Conservation (phyloP, 2,113 vertebrate genomes). For the Rhineura floridana region DNA sequence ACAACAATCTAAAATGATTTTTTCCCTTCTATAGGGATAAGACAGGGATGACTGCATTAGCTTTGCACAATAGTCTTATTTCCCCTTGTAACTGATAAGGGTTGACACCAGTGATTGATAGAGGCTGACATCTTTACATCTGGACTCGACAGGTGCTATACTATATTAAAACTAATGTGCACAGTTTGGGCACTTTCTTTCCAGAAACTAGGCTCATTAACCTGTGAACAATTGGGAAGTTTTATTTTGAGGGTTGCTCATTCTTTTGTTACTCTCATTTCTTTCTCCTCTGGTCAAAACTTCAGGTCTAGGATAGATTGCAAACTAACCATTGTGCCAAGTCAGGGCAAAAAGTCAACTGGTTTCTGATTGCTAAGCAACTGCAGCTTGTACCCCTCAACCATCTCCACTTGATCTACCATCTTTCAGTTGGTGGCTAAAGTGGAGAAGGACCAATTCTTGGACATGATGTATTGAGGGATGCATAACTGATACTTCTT, state of each 20-base stretch:
- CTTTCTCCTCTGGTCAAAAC: not conserved
- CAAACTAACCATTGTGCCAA: not conserved
- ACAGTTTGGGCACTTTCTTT: not conserved
- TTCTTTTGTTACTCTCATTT: not conserved
- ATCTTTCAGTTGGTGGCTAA: not conserved
- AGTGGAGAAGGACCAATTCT: not conserved
- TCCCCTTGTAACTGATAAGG: not conserved
- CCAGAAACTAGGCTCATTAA: not conserved
- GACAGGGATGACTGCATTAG: constrained; percentile 6
- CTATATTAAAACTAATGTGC: not conserved
- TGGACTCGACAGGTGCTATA: not conserved
- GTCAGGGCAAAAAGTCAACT: not conserved
- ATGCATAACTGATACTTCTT: not conserved
- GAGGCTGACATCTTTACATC: not conserved
- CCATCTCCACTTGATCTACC: not conserved
- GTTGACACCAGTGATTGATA: not conserved
- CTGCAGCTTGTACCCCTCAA: not conserved
- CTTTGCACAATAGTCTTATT: not conserved
- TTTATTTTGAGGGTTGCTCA: not conserved
- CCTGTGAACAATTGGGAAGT: not conserved
- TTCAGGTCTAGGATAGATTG: not conserved
- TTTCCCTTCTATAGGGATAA: constrained; percentile 3
- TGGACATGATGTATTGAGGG: not conserved
- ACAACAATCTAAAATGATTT: not conserved
- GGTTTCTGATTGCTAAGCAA: not conserved